Evolutionary conservation across 1,140 invertebrate genomes (phyloP).

Genomic region (Nilaparvata lugens): DNA sequence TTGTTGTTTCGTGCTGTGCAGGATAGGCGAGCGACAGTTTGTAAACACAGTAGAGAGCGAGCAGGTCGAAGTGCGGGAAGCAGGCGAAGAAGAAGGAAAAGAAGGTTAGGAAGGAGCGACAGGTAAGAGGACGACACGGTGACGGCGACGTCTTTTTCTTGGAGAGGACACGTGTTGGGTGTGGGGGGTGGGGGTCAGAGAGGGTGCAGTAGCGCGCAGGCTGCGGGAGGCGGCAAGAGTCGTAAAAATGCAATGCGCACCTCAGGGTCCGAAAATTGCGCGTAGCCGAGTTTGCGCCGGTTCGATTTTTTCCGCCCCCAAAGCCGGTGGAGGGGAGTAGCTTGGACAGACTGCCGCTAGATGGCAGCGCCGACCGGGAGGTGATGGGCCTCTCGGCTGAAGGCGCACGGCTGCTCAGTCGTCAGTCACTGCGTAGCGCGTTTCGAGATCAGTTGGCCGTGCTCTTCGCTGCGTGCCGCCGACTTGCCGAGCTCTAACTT

Average conservation of each 20-base stretch:
- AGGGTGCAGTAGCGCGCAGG: constrained; percentile 21
- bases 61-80: constrained; percentile 11
- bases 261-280: constrained; percentile 12
- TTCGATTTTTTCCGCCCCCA: constrained; percentile 17
- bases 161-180: not conserved
- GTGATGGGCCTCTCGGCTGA: constrained; percentile 40
- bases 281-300: constrained; percentile 17
- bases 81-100: constrained; percentile 2
- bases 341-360: constrained; percentile 16
- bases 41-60: not conserved
- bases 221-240: constrained; percentile 21
- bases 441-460: not conserved
- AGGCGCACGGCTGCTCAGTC: constrained; percentile 23
- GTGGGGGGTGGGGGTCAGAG: constrained; percentile 8
- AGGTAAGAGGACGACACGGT: constrained; percentile 4
- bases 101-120: not conserved
- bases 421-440: constrained; percentile 7
- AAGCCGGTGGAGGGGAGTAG: constrained; percentile 22
- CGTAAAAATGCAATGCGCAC: constrained; percentile 24
- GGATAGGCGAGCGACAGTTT: too few relatives aligned
- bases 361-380: constrained; percentile 42
- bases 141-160: constrained; percentile 6
- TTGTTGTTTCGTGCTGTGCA: too few relatives aligned
- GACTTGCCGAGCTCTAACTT: not conserved
- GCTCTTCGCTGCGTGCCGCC: constrained; percentile 8